Conservation (phyloP, 2,888 invertebrate genomes). For the Gonocerus acuteangulatus region DNA sequence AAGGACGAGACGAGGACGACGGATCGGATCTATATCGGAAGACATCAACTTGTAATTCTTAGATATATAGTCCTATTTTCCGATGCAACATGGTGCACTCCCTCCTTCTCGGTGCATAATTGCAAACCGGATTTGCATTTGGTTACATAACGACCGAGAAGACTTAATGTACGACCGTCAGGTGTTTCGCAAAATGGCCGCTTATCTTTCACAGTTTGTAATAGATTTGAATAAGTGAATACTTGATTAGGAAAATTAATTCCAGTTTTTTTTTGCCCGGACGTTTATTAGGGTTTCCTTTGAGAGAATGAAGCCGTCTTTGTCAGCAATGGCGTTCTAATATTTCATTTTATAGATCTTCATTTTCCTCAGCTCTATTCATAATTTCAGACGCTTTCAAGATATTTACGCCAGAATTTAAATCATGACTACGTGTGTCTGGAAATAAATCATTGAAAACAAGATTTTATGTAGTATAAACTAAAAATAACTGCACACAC, state of each 20-base stretch:
- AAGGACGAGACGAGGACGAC: background rate
- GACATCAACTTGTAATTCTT: conserved; percentile 1
- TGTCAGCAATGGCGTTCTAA: too few species aligned
- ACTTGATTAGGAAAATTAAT: background rate
- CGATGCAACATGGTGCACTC: background rate
- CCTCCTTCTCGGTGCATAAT: background rate
- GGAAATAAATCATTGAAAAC: too few species aligned
- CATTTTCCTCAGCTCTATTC: too few species aligned
- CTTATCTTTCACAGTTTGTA: background rate
- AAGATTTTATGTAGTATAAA: too few species aligned
- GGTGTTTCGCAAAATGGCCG: background rate
- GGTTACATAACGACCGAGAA: background rate
- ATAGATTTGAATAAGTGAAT: background rate
- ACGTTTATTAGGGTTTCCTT: too few species aligned
- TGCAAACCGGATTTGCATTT: background rate
- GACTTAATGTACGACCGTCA: conserved; percentile 1
- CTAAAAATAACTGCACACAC: too few species aligned
- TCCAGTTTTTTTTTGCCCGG: background rate
- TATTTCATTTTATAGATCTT: too few species aligned
- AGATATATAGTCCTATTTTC: background rate
- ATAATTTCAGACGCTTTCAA: too few species aligned
- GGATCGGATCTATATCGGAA: background rate
- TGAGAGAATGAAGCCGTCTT: too few species aligned
- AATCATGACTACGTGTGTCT: too few species aligned
- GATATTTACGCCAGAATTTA: too few species aligned